phyloP scores from a whole-genome alignment of 2,888 invertebrate species.

The Caenorhabditis auriculariae region DNA sequence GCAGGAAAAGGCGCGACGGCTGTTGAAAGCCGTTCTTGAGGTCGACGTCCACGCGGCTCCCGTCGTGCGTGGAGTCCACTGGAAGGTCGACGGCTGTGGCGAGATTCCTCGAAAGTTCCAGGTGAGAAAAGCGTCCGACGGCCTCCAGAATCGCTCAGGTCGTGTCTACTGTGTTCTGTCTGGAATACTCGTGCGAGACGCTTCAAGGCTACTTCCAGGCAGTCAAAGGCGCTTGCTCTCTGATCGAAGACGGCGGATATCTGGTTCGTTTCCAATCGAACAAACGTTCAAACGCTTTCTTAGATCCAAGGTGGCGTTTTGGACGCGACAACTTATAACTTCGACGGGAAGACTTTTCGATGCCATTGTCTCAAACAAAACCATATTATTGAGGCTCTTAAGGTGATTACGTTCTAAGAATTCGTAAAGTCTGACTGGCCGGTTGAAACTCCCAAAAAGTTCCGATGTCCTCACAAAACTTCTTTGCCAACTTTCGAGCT shows the following conservation, averaged over 20 bases:
- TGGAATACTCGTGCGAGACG: slow-evolving; percentile 57
- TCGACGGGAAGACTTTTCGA: slow-evolving; percentile 54
- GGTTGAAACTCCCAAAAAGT: background rate
- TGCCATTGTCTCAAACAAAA: slow-evolving; percentile 51
- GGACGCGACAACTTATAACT: slow-evolving; percentile 55
- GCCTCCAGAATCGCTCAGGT: slow-evolving; percentile 27
- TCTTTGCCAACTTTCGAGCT: background rate
- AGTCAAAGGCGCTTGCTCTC: slow-evolving; percentile 42
- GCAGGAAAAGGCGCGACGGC: slow-evolving; percentile 50
- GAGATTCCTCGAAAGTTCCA: slow-evolving; percentile 57
- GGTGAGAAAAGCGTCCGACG: slow-evolving; percentile 8
- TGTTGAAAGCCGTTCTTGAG: slow-evolving; percentile 55
- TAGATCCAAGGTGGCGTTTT: slow-evolving; percentile 60
- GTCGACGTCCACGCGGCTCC: slow-evolving; percentile 53
- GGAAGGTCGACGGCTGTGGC: slow-evolving; percentile 25
- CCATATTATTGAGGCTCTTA: slow-evolving; percentile 46
- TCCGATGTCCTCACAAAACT: background rate
- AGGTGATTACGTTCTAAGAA: slow-evolving; percentile 20
- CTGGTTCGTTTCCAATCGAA: slow-evolving; percentile 30
- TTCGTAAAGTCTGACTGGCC: background rate
- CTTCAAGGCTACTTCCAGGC: slow-evolving; percentile 44
- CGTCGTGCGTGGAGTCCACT: slow-evolving; percentile 49
- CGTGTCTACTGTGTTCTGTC: slow-evolving; percentile 59
- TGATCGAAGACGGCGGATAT: slow-evolving; percentile 59
- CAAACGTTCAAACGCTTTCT: slow-evolving; percentile 1